Evolutionary conservation across 2,113 vertebrate genomes (phyloP).

Genomic region (Antechinus stuartii): DNA sequence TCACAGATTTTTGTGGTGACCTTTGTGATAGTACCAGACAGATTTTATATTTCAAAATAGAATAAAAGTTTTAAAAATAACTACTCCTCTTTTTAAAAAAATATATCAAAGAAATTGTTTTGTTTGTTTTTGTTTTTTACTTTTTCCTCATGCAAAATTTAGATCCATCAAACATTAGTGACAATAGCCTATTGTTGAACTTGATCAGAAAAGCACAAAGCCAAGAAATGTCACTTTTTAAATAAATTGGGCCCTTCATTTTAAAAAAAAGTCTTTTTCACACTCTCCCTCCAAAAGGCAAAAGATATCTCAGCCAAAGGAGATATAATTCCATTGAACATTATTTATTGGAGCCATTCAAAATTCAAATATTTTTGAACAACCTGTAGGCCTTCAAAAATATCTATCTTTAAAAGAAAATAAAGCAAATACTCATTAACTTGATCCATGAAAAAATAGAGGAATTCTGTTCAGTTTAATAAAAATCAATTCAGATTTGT

Average conservation of each 20-base stretch:
- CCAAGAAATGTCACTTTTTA: conserved; percentile 19
- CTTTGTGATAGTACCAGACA: conserved; percentile 44
- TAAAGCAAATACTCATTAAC: conserved; percentile 28
- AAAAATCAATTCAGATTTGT: conserved; percentile 40
- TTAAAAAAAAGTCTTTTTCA: conserved; percentile 40
- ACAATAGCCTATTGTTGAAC: conserved; percentile 33
- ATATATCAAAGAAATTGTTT: neutral
- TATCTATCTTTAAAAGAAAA: neutral
- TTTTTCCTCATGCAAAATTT: neutral
- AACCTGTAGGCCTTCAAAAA: conserved; percentile 33
- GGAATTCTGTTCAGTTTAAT: conserved; percentile 46
- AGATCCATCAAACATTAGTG: conserved; percentile 33
- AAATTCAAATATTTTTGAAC: conserved; percentile 9
- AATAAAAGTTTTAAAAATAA: conserved; percentile 24
- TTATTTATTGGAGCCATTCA: conserved; percentile 44
- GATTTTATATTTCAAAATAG: conserved; percentile 46
- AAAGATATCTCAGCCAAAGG: conserved; percentile 18
- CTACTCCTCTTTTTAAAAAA: conserved; percentile 39
- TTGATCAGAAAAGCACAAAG: conserved; percentile 44
- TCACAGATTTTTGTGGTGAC: neutral
- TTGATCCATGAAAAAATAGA: conserved; percentile 62
- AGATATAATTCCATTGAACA: conserved; percentile 38
- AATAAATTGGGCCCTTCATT: conserved; percentile 48
- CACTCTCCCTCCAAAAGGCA: conserved; percentile 37
- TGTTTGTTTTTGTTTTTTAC: neutral